phyloP scores from a whole-genome alignment of 1,140 invertebrate genomes.

The Dolichoris vasculosae region DNA sequence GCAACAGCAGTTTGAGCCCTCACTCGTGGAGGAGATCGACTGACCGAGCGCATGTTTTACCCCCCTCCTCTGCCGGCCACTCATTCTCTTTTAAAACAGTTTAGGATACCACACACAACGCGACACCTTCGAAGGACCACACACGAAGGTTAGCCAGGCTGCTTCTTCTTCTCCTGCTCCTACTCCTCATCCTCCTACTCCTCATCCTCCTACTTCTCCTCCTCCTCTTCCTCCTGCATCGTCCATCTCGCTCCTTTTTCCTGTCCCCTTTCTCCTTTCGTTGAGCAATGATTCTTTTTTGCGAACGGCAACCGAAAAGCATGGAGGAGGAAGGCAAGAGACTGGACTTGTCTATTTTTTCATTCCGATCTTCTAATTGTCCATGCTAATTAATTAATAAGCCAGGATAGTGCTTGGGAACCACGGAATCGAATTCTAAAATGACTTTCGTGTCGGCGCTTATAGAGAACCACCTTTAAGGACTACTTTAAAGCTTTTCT shows the following conservation, averaged over 20 bases:
- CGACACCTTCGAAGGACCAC: constrained; percentile 68
- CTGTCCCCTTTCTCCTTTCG: constrained; percentile 1
- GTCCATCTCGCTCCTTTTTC: constrained; percentile 3
- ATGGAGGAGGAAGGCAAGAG: background rate
- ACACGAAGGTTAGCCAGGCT: constrained; percentile 63
- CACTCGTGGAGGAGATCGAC: background rate
- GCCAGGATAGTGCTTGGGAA: background rate
- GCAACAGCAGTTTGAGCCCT: background rate
- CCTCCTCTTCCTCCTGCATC: background rate
- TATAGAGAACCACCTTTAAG: background rate
- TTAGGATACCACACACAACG: constrained; percentile 66
- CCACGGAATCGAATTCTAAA: too few species aligned
- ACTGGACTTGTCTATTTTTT: constrained; percentile 36
- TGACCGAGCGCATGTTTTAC: background rate
- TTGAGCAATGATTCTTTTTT: background rate
- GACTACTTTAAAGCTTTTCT: background rate
- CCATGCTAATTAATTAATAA: constrained; percentile 51
- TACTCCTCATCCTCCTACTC: background rate
- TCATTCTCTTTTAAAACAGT: constrained; percentile 56
- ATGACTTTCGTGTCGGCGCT: too few species aligned
- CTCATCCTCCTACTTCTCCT: constrained; percentile 10
- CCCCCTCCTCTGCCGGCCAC: background rate
- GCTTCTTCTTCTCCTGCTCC: background rate
- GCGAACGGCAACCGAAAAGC: background rate
- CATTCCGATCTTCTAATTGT: constrained; percentile 49